Base-by-base conservation (phyloP, 2,888 invertebrate species). In the Zaprionus obscuricornis region DNA sequence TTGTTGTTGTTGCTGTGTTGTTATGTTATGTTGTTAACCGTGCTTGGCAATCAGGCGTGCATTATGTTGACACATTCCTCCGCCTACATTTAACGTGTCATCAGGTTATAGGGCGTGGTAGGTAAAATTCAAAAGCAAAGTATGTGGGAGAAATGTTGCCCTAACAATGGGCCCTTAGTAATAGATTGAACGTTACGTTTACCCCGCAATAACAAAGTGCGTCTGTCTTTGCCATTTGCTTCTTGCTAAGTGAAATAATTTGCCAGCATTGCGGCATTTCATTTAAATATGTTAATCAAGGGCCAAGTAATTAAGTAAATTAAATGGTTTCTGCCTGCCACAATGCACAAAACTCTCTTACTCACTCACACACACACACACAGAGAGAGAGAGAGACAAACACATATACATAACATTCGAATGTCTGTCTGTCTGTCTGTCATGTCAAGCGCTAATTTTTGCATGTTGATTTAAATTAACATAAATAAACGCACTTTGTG, bases 301-400 rank as follows among this genome's bases (percentile, higher is more conserved):
- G 84, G 68, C 58, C 84, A 65, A 75, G 84, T 78, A 84, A 78
- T 78, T 78, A 78, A 84, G 63, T 84, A 84, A 84, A 78, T 84
- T 72, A 83, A 85, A 78, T 85, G 79, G 45, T 62, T 58, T 63
- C 58, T 45, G 47, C 62, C 51, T 56, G 50, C 39, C 60, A 27
- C 50, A 60, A 45, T 45, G 50, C 60, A 60, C 26, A 39, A 26
- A 26, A 37, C 24, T 20, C 16, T 16, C 14, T 16, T 42, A 14
- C 37, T 43, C 31, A 29, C 47, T 27, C 26, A 3, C 33, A n/a
- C 34, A 13, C 27, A 8, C 10, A 10, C 11, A n/a, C n/a, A n/a
- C n/a, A n/a, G n/a, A n/a, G n/a, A n/a, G n/a, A n/a, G n/a, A n/a
- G n/a, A n/a, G n/a, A n/a, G n/a, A n/a, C n/a, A n/a, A n/a, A n/a